These are phyloP conservation scores for Epinotia brunnichana DNA, from an alignment of 2,888 invertebrate genomes.

Conservation along the genomic window DNA sequence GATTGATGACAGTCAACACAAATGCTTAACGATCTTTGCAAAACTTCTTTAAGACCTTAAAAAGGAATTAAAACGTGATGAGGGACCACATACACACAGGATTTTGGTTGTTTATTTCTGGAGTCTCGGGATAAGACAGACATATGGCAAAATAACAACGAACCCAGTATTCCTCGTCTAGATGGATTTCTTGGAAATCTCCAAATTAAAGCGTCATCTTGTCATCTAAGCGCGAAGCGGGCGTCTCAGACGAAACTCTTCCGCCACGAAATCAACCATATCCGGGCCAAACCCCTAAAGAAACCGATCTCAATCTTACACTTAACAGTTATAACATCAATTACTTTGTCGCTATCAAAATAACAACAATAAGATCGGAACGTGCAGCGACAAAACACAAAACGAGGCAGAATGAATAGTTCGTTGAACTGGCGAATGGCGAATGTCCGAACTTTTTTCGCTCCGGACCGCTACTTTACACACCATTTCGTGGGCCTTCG, in stretches of 20 bases:
- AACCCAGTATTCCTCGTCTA: neutral
- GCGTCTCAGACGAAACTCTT: constrained; percentile 48
- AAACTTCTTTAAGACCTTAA: too few species aligned
- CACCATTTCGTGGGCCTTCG: constrained; percentile 46
- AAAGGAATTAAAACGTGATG: too few species aligned
- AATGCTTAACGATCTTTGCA: too few species aligned
- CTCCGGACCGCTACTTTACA: constrained; percentile 59
- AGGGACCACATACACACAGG: too few species aligned
- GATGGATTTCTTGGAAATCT: neutral
- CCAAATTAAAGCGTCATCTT: constrained; percentile 20
- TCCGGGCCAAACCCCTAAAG: constrained; percentile 59
- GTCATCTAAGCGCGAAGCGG: neutral
- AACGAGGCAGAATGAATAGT: constrained; percentile 57
- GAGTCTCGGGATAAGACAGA: too few species aligned
- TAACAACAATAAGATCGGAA: constrained; percentile 64
- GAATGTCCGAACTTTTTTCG: constrained; percentile 61
- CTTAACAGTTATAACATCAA: constrained; percentile 51
- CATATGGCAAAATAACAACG: too few species aligned
- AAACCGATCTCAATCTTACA: constrained; percentile 55
- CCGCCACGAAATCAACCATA: constrained; percentile 70
- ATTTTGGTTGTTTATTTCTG: too few species aligned
- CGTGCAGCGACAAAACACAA: constrained; percentile 65
- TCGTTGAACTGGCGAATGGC: constrained; percentile 62
- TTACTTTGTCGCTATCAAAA: constrained; percentile 48
- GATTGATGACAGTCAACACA: too few species aligned